Base-by-base conservation (phyloP, 2,113 vertebrate genomes). In the Alligator mississippiensis region DNA sequence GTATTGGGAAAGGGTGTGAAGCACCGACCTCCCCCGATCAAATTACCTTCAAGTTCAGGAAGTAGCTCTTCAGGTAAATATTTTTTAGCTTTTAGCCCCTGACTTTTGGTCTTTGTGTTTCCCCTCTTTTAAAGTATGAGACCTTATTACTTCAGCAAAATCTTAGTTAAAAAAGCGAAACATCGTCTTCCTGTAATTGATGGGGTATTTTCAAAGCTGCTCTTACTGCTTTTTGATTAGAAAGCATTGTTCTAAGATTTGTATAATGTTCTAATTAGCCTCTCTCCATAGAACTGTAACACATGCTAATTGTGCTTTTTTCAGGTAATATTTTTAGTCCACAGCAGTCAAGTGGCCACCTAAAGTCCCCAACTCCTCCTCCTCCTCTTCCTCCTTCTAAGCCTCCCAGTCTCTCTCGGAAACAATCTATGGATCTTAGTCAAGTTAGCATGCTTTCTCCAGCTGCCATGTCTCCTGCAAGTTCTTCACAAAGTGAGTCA, bases 351-450 rank as follows among this genome's bases (percentile, higher is more conserved):
- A 98, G 98, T 96, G 98, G 99, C 96, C 99, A 99, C 95, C 98
- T 99, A 92, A 99, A 99, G 97, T 99, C 99, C 96, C 98, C 99
- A 95, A 99, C 99, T 84, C 99, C 99, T 88, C 99, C 99, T 70
- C 98, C 98, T 76, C 98, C 98, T 87, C 92, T 88, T 96, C 97
- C 98, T 80, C n/a, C 95, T 95, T 97, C 98, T 92, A 99, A 99
- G 97, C 98, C 98, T 92, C 98, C 98, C 91, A 98, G 98, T 96
- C 98, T 99, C 95, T 99, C 98, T 95, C 98, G 99, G 96, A 99
- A 99, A 93, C 99, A 99, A 94, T 99, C 99, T 22, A 93, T 99
- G 97, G 99, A 99, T 96, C 98, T 99, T 96, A 98, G 94, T 91
- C 99, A 99, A 98, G 98, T 98, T 95, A 98, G 98, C 97, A 98